These are phyloP conservation scores for Centropristis striata DNA, from an alignment of 2,113 vertebrate genomes.

Conservation along the genomic window DNA sequence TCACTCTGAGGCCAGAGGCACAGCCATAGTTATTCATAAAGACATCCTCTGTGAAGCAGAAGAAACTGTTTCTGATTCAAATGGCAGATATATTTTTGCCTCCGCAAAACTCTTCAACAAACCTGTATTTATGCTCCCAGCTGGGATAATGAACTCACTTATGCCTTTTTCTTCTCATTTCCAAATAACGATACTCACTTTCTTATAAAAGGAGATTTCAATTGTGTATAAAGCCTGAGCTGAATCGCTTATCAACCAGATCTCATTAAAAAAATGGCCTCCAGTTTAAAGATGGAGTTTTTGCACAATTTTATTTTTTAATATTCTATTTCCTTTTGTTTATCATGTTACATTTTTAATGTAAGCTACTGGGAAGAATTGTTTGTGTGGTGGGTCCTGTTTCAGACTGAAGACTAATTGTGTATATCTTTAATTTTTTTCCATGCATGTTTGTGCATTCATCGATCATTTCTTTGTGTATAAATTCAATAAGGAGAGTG, in stretches of 20 bases:
- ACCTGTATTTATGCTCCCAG: neutral
- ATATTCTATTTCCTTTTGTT: too few species aligned
- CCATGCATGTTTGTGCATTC: neutral
- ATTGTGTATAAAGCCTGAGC: neutral
- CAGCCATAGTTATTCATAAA: slow-evolving; percentile 1
- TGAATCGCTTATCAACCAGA: neutral
- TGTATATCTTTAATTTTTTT: neutral
- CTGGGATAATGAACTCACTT: neutral
- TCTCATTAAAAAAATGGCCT: neutral
- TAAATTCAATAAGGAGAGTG: neutral
- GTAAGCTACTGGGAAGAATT: too few species aligned
- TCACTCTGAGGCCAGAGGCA: neutral
- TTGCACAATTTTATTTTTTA: too few species aligned
- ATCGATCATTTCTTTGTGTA: neutral
- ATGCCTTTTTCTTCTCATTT: neutral
- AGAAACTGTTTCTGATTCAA: neutral
- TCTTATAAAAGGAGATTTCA: slow-evolving; percentile 1
- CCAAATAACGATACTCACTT: neutral
- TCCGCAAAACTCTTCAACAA: neutral
- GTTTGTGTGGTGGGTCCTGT: too few species aligned
- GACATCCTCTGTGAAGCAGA: slow-evolving; percentile 6
- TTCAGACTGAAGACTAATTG: neutral
- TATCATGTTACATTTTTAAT: too few species aligned
- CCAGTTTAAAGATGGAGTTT: too few species aligned
- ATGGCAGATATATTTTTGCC: neutral